phyloP scores from a whole-genome alignment of 1,140 invertebrate genomes.

The Musca domestica region DNA sequence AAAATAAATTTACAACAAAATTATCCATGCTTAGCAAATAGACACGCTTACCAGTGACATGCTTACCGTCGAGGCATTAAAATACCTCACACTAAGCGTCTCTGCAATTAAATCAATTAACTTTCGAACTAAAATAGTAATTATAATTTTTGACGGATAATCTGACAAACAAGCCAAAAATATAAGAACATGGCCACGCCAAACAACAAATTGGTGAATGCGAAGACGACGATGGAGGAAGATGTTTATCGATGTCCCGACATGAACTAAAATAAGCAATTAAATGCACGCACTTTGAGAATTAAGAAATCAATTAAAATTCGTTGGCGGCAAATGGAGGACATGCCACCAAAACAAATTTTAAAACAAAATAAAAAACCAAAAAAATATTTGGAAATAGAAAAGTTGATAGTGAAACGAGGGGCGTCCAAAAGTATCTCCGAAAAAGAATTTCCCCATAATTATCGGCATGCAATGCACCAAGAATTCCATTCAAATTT shows the following conservation, averaged over 20 bases:
- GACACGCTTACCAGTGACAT: too few relatives aligned
- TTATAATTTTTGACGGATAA: background rate
- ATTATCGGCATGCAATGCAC: conserved; percentile 16
- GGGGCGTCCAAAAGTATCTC: conserved; percentile 5
- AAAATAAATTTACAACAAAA: too few relatives aligned
- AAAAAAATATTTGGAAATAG: too few relatives aligned
- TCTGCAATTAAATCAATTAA: conserved; percentile 17
- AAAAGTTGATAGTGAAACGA: background rate
- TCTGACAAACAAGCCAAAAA: background rate
- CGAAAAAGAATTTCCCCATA: background rate
- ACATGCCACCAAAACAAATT: background rate
- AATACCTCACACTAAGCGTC: background rate
- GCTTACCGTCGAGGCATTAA: background rate
- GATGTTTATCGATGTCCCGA: conserved; percentile 3
- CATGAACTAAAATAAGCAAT: conserved; percentile 1
- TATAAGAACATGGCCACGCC: background rate
- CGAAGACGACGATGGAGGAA: background rate
- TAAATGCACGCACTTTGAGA: conserved; percentile 1
- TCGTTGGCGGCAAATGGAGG: too few relatives aligned
- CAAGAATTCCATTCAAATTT: background rate
- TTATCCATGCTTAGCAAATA: too few relatives aligned
- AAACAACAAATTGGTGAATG: too few relatives aligned
- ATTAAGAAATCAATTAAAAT: too few relatives aligned
- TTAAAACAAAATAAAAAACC: too few relatives aligned
- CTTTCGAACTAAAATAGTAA: background rate